Base-by-base conservation (phyloP, 2,888 invertebrate genomes). In the Hedychridium roseum region DNA sequence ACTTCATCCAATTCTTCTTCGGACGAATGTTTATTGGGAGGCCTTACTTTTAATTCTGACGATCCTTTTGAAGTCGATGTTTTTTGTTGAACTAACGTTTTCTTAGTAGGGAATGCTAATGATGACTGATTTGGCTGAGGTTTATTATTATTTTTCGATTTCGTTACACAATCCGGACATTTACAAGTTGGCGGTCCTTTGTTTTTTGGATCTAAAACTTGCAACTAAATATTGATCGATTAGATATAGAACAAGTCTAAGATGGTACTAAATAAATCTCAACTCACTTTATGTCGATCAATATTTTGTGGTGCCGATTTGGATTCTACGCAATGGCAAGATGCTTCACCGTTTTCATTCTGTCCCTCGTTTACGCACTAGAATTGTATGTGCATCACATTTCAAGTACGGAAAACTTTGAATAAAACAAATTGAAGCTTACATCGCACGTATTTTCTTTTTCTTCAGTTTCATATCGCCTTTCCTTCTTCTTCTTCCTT, bases 401-500 rank as follows among this genome's bases (percentile, higher is more conserved):
- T 36, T 20, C 14, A 21, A 35, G 11, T 15, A 20, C 4, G 20
- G 18, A n/a, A 21, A 36, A 21, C 9, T 18, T 14, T 9, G 20
- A 28, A 23, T 18, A 23, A 40, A 15, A 9, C 31, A 11, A 28
- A 42, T 27, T 2, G 12, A 27, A 17, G 54, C 68, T 45, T 65
- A 81, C 82, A 56, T 81, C 78, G 66, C 80, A 80, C 39, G 77
- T 66, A 60, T 79, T 77, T 63, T 81, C 79, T 47, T 75, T 79
- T 21, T 79, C 80, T 31, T 80, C 79, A 45, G 78, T 67, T 75
- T 84, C 80, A 73, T 82, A 72, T 70, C 82, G 68, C 64, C 83
- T 82, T 79, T 86, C 86, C 81, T 91, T 90, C 84, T 88, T 88
- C 87, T 91, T 89, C 68, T 79, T 80, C 54, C 84, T 82, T 70